Evolutionary conservation across 2,888 invertebrate genomes (phyloP), one percentile per base, ranked within the genome.

Genomic region (Eilema sororculum): DNA sequence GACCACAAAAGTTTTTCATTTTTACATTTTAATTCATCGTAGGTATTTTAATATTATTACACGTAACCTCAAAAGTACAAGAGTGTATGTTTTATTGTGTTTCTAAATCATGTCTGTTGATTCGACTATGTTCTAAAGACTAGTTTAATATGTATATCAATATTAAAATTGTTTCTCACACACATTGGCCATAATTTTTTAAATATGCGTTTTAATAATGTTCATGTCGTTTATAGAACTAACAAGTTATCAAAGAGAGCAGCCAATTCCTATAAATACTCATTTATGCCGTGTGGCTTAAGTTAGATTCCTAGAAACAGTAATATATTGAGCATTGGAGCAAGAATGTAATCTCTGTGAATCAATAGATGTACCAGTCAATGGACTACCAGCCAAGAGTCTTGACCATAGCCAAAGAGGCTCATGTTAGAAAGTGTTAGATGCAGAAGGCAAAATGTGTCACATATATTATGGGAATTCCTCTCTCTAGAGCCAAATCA

Each of bases 61-160:
- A 56, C 57, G 65, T 81, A 80, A 81, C 77, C 77, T 77, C 63
- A 71, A 76, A 37, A 71, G n/a, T 61, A 13, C 33, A 8, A 16
- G n/a, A 60, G 56, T 56, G 12, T 46, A 64, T 58, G 46, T 37
- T 68, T 59, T 22, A n/a, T 58, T 6, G 10, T 33, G 25, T 63
- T 61, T 16, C 24, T 24, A 8, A 57, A 22, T 22, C 22, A 30
- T 65, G 22, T 33, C 33, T 57, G 22, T 37, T 37, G 52, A 52
- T 52, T n/a, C n/a, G 9, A 9, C n/a, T 9, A 52, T 8, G 52
- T n/a, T 52, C 52, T n/a, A 2, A n/a, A n/a, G 20, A n/a, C n/a
- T 20, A 9, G n/a, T n/a, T n/a, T 20, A 6, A 20, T 46, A 20
- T 16, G n/a, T n/a, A 52, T 52, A n/a, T n/a, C 52, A 52, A 52